Evolutionary conservation across 2,888 invertebrate genomes (phyloP), one percentile per base, ranked within the genome.

Genomic region (Deilephila porcellus): DNA sequence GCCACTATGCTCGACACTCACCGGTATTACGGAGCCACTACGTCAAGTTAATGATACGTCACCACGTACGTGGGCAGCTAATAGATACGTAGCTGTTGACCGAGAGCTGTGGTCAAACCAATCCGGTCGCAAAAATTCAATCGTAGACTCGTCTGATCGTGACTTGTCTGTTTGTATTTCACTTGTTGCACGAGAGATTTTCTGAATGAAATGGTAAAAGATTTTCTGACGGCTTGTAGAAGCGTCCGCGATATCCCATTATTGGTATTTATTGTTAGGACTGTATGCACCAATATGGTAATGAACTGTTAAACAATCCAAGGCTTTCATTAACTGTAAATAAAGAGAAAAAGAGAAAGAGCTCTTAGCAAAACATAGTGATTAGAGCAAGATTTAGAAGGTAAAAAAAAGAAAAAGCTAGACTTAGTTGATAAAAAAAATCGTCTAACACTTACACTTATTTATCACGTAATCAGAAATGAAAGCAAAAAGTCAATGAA

Each of bases 21-120:
- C 52, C 67, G 25, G 67, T 52, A 67, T 25, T 20, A n/a, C 19
- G 6, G 25, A 67, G 25, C 67, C 67, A 64, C 64, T 67, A 67
- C 52, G 67, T 67, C 52, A 67, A 52, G 45, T 25, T 67, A 52
- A 67, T 67, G 25, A 67, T 25, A 45, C 67, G 67, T 67, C 67
- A 52, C 25, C 67, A 14, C 17, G 14, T 25, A 64, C 34, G 20
- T 25, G 25, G 45, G 25, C 67, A 52, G 45, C 25, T 52, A 62
- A 62, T 62, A 25, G 67, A 45, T 20, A 67, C 45, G 25, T 67
- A 45, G 52, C 25, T 52, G 20, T 52, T 17, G 67, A 67, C 52
- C 25, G 25, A 17, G 25, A 37, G 45, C 11, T 45, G 37, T 64
- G 64, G n/a, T 11, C 32, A 34, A 1, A 6, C 25, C 20, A 45